Evolutionary conservation across 2,113 vertebrate species (phyloP), one percentile per base, ranked within the genome.

Genomic region (Silurus asotus): DNA sequence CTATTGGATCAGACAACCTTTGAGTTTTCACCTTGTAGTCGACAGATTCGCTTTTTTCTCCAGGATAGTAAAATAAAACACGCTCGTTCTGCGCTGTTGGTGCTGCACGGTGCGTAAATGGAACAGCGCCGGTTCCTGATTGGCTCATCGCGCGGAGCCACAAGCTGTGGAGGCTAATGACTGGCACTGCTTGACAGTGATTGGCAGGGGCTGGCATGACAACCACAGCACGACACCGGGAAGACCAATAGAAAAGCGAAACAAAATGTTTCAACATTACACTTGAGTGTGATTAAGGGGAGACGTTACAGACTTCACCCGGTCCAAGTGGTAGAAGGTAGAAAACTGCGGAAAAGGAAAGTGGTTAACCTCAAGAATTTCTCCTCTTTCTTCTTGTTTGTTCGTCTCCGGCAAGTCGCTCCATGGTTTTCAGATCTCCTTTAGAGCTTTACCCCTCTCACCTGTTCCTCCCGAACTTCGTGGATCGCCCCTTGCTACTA

Each of bases 391-490:
- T 79, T 85, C 88, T 90, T 90, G 74, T 74, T 87, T 53, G 83
- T 61, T 90, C 89, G 64, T 91, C 87, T 89, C 87, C 72, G 53
- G 61, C 72, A 88, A 81, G 91, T 91, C 90, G 94, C 94, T 95
- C 96, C 95, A 98, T 98, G 97, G 96, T 99, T 93, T 98, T 99
- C 97, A 96, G 97, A 87, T 97, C 97, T 89, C 97, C 97, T 86
- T 94, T 98, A 94, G 96, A 98, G 95, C 96, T 99, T 88, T 89
- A 96, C 92, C 96, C 97, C 92, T 96, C 97, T 93, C 96, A 97
- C 91, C 95, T 98, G 94, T 96, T 99, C 91, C 94, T 98, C 92
- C 96, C 96, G 88, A 96, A 96, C 95, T 97, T 97, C 91, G 90
- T 94, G 87, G 95, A 97, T 92, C 96, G 95, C 91, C 93, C 96